phyloP scores from a whole-genome alignment of 2,888 invertebrate species.

The Steinernema hermaphroditum region DNA sequence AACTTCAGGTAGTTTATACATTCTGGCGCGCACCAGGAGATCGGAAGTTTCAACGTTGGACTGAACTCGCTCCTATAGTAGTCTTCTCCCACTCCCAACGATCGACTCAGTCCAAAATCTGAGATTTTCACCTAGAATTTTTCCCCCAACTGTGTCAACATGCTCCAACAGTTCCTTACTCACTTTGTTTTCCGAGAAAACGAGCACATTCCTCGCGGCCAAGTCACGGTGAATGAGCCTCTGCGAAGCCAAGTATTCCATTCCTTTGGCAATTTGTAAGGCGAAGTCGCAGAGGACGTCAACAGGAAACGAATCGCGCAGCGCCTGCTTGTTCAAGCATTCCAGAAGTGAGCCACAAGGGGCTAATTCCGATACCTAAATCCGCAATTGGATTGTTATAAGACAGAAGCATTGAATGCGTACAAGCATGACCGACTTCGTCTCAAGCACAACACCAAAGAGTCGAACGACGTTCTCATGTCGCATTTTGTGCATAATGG shows the following conservation, averaged over 20 bases:
- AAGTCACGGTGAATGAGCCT: constrained; percentile 95
- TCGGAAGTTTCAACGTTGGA: constrained; percentile 92
- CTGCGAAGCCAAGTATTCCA: constrained; percentile 94
- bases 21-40: constrained; percentile 98
- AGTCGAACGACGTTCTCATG: constrained; percentile 95
- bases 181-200: constrained; percentile 88
- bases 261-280: constrained; percentile 75
- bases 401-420: too few species aligned
- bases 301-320: constrained; percentile 87
- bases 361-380: constrained; percentile 87
- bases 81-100: constrained; percentile 93
- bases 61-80: constrained; percentile 98
- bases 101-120: constrained; percentile 92
- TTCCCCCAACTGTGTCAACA: not conserved
- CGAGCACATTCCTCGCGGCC: constrained; percentile 94
- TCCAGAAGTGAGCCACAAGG: constrained; percentile 90
- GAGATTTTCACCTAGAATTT: constrained; percentile 82
- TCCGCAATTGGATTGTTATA: not conserved
- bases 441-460: constrained; percentile 92
- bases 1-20: constrained; percentile 93
- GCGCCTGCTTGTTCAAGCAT: constrained; percentile 88
- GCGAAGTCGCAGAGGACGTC: constrained; percentile 90
- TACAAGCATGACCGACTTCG: constrained; percentile 79
- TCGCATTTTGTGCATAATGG: constrained; percentile 95
- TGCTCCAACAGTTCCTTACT: constrained; percentile 30